phyloP scores from a whole-genome alignment of 2,797 vertebrate genomes.

The Corythornis leucogaster region DNA sequence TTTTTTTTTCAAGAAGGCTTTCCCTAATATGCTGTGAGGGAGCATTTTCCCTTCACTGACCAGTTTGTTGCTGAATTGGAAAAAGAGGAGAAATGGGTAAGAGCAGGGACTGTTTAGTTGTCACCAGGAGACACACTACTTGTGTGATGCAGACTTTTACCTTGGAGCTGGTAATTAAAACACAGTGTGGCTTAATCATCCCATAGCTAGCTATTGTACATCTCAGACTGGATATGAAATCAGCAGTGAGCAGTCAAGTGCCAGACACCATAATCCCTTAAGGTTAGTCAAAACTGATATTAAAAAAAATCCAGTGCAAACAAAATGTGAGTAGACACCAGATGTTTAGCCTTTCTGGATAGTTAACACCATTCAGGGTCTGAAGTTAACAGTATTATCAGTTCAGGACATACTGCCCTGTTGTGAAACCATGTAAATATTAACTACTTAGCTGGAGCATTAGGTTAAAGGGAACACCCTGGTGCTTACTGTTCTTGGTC shows the following conservation, averaged over 20 bases:
- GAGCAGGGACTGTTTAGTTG: background rate
- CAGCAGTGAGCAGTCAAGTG: background rate
- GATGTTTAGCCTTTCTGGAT: background rate
- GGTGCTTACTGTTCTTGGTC: background rate
- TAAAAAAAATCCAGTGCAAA: background rate
- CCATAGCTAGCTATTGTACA: background rate
- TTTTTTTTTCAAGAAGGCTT: background rate
- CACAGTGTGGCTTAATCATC: background rate
- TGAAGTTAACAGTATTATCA: conserved; percentile 42
- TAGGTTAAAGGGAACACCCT: conserved; percentile 25
- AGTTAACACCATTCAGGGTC: background rate
- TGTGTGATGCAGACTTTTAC: background rate
- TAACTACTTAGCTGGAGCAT: background rate
- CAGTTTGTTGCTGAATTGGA: background rate
- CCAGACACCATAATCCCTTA: background rate
- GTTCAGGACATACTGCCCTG: background rate
- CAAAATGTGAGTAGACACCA: background rate
- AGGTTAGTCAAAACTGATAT: background rate
- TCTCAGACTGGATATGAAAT: background rate
- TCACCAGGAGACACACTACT: background rate
- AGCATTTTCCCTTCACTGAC: background rate
- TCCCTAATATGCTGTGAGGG: background rate
- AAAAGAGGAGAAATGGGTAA: background rate
- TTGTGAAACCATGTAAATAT: conserved; percentile 58
- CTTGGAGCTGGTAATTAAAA: conserved; percentile 30